A percentile compares a stretch with the other conserved stretches of the same genome.
Evolutionary conservation across 2,888 invertebrate genomes (phyloP).

Genomic region (Drosophila suboccidentalis): DNA sequence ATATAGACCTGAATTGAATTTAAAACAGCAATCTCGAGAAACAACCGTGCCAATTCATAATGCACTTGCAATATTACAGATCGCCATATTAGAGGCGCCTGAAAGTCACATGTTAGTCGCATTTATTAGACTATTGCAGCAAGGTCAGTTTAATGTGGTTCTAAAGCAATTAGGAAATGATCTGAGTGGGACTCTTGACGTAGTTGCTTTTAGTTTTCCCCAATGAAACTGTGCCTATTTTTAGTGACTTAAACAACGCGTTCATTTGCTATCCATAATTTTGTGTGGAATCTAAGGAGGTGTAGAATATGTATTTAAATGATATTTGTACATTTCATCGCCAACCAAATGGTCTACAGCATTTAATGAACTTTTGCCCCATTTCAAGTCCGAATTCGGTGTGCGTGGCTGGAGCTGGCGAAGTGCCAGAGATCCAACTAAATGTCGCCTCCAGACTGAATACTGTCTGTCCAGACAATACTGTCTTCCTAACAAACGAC

Average conservation of each 20-base stretch:
- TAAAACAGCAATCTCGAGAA: not conserved
- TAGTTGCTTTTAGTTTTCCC: not conserved
- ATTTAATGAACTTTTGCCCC: constrained; percentile 73
- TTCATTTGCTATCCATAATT: constrained; percentile 28
- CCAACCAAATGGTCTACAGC: constrained; percentile 41
- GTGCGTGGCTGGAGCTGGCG: constrained; percentile 30
- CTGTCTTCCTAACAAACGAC: not conserved
- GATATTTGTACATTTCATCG: constrained; percentile 46
- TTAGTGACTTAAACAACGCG: not conserved
- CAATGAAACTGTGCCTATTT: constrained; percentile 20
- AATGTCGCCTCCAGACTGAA: constrained; percentile 19
- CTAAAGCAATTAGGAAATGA: constrained; percentile 11
- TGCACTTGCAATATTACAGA: not conserved
- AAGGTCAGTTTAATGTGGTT: constrained; percentile 14
- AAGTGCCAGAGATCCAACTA: constrained; percentile 18
- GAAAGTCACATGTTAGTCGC: constrained; percentile 6
- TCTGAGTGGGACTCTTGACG: not conserved
- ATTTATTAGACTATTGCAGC: constrained; percentile 1
- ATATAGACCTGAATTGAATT: not conserved
- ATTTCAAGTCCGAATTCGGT: constrained; percentile 61
- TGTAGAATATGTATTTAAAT: constrained; percentile 26
- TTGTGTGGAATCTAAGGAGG: constrained; percentile 36
- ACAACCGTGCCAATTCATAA: constrained; percentile 8
- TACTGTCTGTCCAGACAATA: not conserved
- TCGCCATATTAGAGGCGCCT: not conserved